Conservation (phyloP, 2,888 invertebrate genomes). For the Pollenia labialis region DNA sequence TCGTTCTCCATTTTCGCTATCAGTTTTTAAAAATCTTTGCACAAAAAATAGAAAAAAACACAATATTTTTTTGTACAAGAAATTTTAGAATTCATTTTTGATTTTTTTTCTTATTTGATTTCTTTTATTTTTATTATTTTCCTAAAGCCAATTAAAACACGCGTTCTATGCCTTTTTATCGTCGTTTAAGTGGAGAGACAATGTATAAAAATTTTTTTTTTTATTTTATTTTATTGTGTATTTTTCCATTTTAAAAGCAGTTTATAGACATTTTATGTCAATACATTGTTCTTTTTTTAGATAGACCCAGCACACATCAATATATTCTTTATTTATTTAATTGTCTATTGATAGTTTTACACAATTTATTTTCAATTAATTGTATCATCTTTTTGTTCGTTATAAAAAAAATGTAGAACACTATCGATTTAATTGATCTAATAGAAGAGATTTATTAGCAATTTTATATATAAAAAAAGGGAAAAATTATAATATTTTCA, state of each 20-base stretch:
- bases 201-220: conserved; percentile 12
- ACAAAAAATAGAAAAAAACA: too few species aligned
- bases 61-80: too few species aligned
- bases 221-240: conserved; percentile 16
- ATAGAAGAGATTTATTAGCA: conserved; percentile 28
- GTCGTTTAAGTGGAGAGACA: conserved; percentile 27
- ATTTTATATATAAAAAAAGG: not conserved
- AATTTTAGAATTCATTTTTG: too few species aligned
- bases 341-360: conserved; percentile 64
- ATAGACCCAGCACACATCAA: not conserved
- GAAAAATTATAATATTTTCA: not conserved
- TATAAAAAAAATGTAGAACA: conserved; percentile 13
- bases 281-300: conserved; percentile 29
- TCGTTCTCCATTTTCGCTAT: too few species aligned
- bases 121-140: conserved; percentile 8
- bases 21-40: too few species aligned
- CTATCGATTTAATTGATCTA: conserved; percentile 45
- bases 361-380: conserved; percentile 67
- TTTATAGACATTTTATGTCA: conserved; percentile 17
- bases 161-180: conserved; percentile 64
- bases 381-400: conserved; percentile 31
- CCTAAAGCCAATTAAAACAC: conserved; percentile 57
- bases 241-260: not conserved
- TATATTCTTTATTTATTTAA: conserved; percentile 48
- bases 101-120: conserved; percentile 18